Evolutionary conservation across 2,113 vertebrate species (phyloP), one percentile per base, ranked within the genome.

Genomic region (Stigmatopora nigra): DNA sequence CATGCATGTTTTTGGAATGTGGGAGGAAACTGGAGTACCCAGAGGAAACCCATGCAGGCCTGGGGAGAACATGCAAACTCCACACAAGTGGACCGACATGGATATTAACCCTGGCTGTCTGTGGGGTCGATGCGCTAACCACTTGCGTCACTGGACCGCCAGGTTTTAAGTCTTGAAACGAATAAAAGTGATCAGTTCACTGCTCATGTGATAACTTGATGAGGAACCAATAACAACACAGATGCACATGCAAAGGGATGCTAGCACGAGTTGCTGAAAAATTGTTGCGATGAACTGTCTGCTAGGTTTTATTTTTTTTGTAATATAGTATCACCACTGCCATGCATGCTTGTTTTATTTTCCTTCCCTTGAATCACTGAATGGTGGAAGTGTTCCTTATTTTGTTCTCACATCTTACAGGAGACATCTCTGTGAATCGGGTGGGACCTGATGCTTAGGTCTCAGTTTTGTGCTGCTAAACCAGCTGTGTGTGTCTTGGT

Each of bases 401-500:
- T 14, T 57, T 1, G 7, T 61, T 4, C 44, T 36, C 41, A 20
- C 14, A 7, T 47, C 38, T 75, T 17, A 75, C 66, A 84, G 80
- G 73, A 36, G 31, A 63, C 56, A 20, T 17, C 58, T 72, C 52
- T 16, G 64, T 80, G 78, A 82, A 46, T 64, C 65, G 38, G n/a
- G 68, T n/a, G 58, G 66, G 48, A 71, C 25, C 36, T 63, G 65
- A 95, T 94, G 92, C 87, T 77, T 78, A 61, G 19, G 19, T 31
- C 90, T 91, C 84, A 80, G 69, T 78, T 82, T 68, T 73, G 73
- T 75, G 69, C 82, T 87, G 86, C 84, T 75, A 81, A 88, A 87
- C 87, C 67, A 69, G 62, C 57, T 22, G 60, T 91, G 58, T 90
- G 86, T 71, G 81, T 85, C 78, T 25, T 90, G 89, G 91, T 89